A percentile compares a stretch with the other conserved stretches of the same genome.
Evolutionary conservation across 2,797 vertebrate genomes (phyloP).

Genomic region (Holocentrus rufus): DNA sequence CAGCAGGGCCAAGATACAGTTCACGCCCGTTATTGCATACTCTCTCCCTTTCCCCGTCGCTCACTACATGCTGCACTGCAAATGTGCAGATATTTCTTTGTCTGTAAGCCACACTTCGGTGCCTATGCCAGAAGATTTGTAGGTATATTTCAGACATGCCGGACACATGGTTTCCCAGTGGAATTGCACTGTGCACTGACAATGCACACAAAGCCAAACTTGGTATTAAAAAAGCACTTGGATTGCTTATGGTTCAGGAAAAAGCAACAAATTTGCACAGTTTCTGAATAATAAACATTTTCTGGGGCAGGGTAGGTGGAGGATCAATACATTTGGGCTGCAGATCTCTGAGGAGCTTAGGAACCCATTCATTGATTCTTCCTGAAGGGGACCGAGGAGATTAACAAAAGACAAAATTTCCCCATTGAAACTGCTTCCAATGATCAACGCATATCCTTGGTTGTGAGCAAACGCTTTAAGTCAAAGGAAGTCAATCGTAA

Average conservation of each 20-base stretch:
- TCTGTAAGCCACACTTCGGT: slow-evolving; percentile 15
- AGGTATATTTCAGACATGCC: slow-evolving; percentile 1
- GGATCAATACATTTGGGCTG: slow-evolving; percentile 51
- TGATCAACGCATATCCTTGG: slow-evolving; percentile 21
- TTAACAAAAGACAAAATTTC: slow-evolving; percentile 7
- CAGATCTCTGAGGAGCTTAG: slow-evolving; percentile 26
- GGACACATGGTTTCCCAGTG: not conserved
- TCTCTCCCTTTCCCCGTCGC: slow-evolving; percentile 4
- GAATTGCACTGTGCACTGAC: not conserved
- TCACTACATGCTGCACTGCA: slow-evolving; percentile 15
- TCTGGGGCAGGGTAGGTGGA: slow-evolving; percentile 12
- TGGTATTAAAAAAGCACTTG: not conserved
- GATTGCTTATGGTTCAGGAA: not conserved
- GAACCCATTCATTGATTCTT: slow-evolving; percentile 43
- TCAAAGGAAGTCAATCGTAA: slow-evolving; percentile 12
- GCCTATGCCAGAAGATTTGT: not conserved
- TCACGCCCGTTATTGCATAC: slow-evolving; percentile 24
- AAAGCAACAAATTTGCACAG: not conserved
- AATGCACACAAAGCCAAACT: not conserved
- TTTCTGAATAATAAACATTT: slow-evolving; percentile 28
- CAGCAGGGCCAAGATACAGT: slow-evolving; percentile 42
- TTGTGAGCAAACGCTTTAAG: not conserved
- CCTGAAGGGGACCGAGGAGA: not conserved
- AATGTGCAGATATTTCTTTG: slow-evolving; percentile 33
- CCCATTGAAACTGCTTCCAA: slow-evolving; percentile 18